Percentiles rank a stretch among this genome's conserved stretches.
Conservation (phyloP, 2,888 invertebrate species). For the Drosophila paramelanica region DNA sequence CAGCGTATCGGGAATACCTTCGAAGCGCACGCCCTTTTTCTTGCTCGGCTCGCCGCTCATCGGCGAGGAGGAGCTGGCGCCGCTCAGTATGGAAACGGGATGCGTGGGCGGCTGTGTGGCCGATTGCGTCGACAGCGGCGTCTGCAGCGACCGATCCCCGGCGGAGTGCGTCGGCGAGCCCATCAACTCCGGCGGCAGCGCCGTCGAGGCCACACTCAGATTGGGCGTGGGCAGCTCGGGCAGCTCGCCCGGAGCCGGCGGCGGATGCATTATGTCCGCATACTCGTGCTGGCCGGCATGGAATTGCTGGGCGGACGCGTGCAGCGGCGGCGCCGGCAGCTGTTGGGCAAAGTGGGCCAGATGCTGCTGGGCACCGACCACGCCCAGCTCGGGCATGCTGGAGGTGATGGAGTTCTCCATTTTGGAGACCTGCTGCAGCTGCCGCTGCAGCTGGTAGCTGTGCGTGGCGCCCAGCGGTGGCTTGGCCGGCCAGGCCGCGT, state of each 20-base stretch:
- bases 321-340: slow-evolving; percentile 55
- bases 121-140: slow-evolving; percentile 81
- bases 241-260: slow-evolving; percentile 67
- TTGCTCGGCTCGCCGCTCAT: slow-evolving; percentile 81
- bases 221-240: slow-evolving; percentile 85
- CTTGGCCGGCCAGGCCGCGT: slow-evolving; percentile 86
- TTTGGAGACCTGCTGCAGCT: slow-evolving; percentile 81
- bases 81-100: slow-evolving; percentile 81
- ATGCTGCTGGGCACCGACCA: slow-evolving; percentile 55
- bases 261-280: slow-evolving; percentile 66
- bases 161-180: slow-evolving; percentile 82
- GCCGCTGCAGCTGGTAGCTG: slow-evolving; percentile 80
- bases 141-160: slow-evolving; percentile 80
- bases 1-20: slow-evolving; percentile 85
- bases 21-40: slow-evolving; percentile 85
- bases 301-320: slow-evolving; percentile 55
- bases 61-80: slow-evolving; percentile 81
- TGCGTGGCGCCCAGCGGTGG: slow-evolving; percentile 76
- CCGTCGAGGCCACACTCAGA: slow-evolving; percentile 86
- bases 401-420: slow-evolving; percentile 80
- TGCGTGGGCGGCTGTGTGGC: slow-evolving; percentile 71
- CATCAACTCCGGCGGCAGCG: slow-evolving; percentile 82
- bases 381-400: slow-evolving; percentile 55
- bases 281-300: slow-evolving; percentile 68
- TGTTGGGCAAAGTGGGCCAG: slow-evolving; percentile 66